A percentile compares a stretch with the other conserved stretches of the same genome.
Evolutionary conservation across 2,888 invertebrate genomes (phyloP).

Genomic region (Tinea pellionella): DNA sequence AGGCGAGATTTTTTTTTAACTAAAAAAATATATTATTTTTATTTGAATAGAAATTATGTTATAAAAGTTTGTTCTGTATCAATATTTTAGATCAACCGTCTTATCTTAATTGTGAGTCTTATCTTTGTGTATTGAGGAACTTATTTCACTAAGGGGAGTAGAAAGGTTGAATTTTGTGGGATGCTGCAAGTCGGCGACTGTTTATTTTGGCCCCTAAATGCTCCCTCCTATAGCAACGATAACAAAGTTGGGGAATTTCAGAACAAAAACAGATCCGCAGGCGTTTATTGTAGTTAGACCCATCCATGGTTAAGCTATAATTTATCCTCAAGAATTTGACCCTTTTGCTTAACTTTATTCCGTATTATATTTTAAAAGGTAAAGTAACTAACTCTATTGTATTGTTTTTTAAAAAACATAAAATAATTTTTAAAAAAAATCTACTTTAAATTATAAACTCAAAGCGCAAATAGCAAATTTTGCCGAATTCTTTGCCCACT

Average conservation of each 20-base stretch:
- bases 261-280: slow-evolving; percentile 46
- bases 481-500: too few species aligned
- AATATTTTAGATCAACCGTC: neutral
- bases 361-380: too few species aligned
- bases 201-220: slow-evolving; percentile 7
- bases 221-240: slow-evolving; percentile 5
- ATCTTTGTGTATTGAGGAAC: slow-evolving; percentile 11
- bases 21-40: too few species aligned
- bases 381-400: too few species aligned
- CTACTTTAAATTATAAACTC: too few species aligned
- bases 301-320: neutral
- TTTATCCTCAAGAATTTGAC: neutral
- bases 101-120: slow-evolving; percentile 5
- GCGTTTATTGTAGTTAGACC: slow-evolving; percentile 36
- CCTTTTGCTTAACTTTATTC: neutral
- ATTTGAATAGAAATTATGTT: too few species aligned
- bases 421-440: too few species aligned
- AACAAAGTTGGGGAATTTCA: slow-evolving; percentile 23
- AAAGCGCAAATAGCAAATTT: too few species aligned
- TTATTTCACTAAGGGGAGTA: slow-evolving; percentile 4
- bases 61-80: neutral
- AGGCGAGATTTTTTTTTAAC: too few species aligned
- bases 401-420: too few species aligned
- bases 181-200: slow-evolving; percentile 5
- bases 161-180: neutral